Evolutionary conservation across 2,113 vertebrate species (phyloP).

Genomic region (Psittacus erithacus): DNA sequence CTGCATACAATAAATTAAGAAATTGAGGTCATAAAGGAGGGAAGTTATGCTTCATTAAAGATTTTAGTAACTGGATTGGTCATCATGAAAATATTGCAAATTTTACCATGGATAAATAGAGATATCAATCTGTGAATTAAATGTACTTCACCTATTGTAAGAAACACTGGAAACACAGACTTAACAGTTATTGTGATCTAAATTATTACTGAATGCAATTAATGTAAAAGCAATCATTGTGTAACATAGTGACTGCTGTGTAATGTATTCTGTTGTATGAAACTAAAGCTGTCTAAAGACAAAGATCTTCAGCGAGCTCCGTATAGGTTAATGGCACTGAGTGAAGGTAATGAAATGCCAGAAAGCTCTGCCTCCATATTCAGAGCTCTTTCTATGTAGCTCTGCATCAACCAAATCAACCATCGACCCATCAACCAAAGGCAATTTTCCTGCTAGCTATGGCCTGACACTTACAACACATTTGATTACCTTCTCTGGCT

Average conservation of each 20-base stretch:
- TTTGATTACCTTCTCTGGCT: background rate
- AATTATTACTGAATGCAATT: background rate
- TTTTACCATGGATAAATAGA: background rate
- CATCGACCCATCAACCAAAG: background rate
- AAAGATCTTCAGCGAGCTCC: background rate
- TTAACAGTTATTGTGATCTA: background rate
- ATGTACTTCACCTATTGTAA: background rate
- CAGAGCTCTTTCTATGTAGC: background rate
- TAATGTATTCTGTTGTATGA: background rate
- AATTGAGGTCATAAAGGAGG: background rate
- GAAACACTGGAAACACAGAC: background rate
- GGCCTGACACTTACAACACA: background rate
- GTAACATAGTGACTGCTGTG: background rate
- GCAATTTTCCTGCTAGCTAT: background rate
- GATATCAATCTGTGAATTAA: background rate
- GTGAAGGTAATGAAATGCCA: background rate
- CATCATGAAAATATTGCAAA: background rate
- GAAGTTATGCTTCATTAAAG: background rate
- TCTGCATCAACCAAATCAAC: background rate
- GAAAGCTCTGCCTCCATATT: background rate
- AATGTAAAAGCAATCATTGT: background rate
- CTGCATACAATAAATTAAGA: background rate
- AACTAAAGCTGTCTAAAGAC: background rate
- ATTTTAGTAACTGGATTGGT: background rate
- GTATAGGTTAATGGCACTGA: background rate